phyloP scores from a whole-genome alignment of 2,888 invertebrate species.

The Lycia hirtaria region DNA sequence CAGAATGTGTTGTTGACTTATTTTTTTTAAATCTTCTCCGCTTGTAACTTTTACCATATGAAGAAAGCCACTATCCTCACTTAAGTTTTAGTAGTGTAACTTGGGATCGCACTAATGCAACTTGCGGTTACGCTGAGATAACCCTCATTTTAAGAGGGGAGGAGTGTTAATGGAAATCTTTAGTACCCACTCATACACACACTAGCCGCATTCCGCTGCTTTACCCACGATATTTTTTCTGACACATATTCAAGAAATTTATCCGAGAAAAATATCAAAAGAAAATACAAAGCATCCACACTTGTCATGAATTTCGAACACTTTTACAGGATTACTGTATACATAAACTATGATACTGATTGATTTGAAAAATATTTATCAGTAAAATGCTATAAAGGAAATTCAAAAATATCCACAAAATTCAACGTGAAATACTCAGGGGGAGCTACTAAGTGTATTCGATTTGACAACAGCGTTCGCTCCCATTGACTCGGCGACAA shows the following conservation, averaged over 20 bases:
- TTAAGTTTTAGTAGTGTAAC: conserved; percentile 66
- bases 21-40: background rate
- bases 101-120: conserved; percentile 69
- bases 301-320: too few species aligned
- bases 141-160: conserved; percentile 36
- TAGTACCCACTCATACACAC: background rate
- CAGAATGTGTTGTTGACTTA: too few species aligned
- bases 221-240: background rate
- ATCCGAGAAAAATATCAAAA: too few species aligned
- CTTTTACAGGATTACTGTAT: too few species aligned
- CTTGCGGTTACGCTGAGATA: conserved; percentile 45
- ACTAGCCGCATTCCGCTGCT: background rate
- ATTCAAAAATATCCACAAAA: conserved; percentile 10
- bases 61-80: conserved; percentile 66
- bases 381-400: background rate
- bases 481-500: conserved; percentile 67
- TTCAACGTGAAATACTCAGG: conserved; percentile 14
- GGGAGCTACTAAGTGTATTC: conserved; percentile 50
- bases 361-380: background rate
- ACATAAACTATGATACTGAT: too few species aligned
- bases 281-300: too few species aligned
- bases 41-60: conserved; percentile 47
- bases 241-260: too few species aligned
- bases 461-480: conserved; percentile 59
- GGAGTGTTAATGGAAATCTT: conserved; percentile 8